Percentiles rank a stretch among this genome's conserved stretches.
These are phyloP conservation scores for Bradysia coprophila DNA, from an alignment of 1,140 invertebrate species.

Conservation along the genomic window DNA sequence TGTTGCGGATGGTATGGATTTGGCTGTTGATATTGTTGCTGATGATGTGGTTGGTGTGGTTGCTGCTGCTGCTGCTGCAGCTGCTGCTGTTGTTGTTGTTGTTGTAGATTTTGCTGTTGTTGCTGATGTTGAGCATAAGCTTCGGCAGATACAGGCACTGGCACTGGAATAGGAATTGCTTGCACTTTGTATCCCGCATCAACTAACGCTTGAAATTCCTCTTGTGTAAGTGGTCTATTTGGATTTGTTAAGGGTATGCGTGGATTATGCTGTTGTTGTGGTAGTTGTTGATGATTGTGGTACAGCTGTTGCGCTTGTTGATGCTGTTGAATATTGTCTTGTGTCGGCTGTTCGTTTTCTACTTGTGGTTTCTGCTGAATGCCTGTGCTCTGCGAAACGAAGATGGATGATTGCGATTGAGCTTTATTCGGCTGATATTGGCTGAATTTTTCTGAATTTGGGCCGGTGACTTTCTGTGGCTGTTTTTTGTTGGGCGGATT, in stretches of 20 bases:
- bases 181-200: constrained; percentile 28
- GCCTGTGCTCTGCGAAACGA: constrained; percentile 7
- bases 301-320: constrained; percentile 1
- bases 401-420: constrained; percentile 8
- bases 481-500: neutral
- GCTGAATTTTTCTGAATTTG: neutral
- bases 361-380: too few relatives aligned
- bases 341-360: too few relatives aligned
- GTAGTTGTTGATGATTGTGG: constrained; percentile 2
- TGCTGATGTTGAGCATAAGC: neutral
- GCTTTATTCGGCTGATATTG: neutral
- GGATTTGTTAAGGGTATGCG: constrained; percentile 27
- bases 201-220: constrained; percentile 27
- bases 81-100: neutral
- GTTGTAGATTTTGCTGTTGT: neutral
- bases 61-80: neutral
- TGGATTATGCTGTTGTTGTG: constrained; percentile 9
- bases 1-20: neutral
- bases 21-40: neutral
- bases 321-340: too few relatives aligned
- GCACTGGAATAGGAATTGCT: constrained; percentile 23
- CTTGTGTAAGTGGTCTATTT: constrained; percentile 28
- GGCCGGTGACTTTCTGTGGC: neutral
- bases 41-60: neutral
- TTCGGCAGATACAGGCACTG: neutral